These are phyloP conservation scores for Pygocentrus nattereri DNA, from an alignment of 2,797 vertebrate genomes.

Conservation along the genomic window DNA sequence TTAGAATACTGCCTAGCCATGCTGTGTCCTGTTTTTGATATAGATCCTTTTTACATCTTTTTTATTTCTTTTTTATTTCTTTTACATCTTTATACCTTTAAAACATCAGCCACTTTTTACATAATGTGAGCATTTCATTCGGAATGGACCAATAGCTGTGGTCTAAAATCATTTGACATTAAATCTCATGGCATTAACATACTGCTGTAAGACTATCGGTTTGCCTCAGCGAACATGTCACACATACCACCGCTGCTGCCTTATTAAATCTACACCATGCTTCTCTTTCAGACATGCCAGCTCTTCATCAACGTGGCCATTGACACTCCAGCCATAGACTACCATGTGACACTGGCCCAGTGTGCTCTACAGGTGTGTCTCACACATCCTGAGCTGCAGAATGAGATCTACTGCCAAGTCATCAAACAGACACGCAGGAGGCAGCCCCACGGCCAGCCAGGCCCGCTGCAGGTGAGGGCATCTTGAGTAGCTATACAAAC, in stretches of 20 bases:
- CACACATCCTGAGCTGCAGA: constrained; percentile 95
- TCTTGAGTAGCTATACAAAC: not conserved
- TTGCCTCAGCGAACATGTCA: not conserved
- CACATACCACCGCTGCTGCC: not conserved
- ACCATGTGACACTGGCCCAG: constrained; percentile 96
- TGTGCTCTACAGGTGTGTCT: constrained; percentile 96
- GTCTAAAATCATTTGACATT: not conserved
- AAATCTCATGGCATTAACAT: not conserved
- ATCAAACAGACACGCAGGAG: constrained; percentile 93
- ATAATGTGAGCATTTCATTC: not conserved
- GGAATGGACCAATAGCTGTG: not conserved
- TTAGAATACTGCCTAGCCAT: constrained; percentile 61
- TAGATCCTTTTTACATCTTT: not conserved
- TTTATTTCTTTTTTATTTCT: too few species aligned
- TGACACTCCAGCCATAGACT: constrained; percentile 96
- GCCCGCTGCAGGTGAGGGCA: constrained; percentile 88
- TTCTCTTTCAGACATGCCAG: constrained; percentile 89
- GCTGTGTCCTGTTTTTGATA: not conserved
- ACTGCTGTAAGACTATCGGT: not conserved
- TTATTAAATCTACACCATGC: not conserved
- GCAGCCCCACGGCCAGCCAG: constrained; percentile 86
- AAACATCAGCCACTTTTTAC: too few species aligned
- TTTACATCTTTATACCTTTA: too few species aligned
- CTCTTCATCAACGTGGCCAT: constrained; percentile 98
- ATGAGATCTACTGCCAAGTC: constrained; percentile 96